Percentiles rank a stretch among this genome's conserved stretches.
Conservation (phyloP, 64 coral and sea anemone genomes). For the Stichodactyla mertensii region DNA sequence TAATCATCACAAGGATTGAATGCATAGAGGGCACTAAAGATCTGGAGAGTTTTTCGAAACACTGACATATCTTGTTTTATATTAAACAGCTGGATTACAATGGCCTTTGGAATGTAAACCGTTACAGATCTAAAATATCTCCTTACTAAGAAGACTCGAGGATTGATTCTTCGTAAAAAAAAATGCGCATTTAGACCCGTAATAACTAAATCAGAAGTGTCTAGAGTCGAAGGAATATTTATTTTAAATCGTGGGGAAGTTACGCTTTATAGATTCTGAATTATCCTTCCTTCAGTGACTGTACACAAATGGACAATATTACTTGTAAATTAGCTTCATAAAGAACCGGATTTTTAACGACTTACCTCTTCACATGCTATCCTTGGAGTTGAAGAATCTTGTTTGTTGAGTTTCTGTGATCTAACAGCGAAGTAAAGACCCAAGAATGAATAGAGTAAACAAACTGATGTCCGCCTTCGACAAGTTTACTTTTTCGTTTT, state of each 20-base stretch:
- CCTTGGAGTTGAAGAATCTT: neutral
- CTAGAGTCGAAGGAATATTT: no score
- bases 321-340: neutral
- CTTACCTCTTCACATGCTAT: constrained; percentile 12
- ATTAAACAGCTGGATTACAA: neutral
- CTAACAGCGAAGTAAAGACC: constrained; percentile 19
- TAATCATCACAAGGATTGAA: neutral
- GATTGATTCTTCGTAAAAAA: neutral
- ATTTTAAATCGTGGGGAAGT: no score
- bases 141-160: neutral
- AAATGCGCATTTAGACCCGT: neutral
- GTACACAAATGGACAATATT: neutral
- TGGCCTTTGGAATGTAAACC: neutral
- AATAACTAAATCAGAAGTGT: no score
- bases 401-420: constrained; percentile 15
- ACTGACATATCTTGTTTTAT: neutral
- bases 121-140: neutral
- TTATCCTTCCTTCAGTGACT: neutral
- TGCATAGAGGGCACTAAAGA: neutral
- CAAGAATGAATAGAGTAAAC: constrained; percentile 9
- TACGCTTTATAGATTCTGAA: no score
- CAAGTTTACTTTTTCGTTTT: constrained; percentile 3
- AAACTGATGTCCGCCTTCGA: neutral
- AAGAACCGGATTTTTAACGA: neutral
- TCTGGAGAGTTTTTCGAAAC: neutral